phyloP scores from a whole-genome alignment of 2,113 vertebrate genomes.

The Pteruthius melanotis region DNA sequence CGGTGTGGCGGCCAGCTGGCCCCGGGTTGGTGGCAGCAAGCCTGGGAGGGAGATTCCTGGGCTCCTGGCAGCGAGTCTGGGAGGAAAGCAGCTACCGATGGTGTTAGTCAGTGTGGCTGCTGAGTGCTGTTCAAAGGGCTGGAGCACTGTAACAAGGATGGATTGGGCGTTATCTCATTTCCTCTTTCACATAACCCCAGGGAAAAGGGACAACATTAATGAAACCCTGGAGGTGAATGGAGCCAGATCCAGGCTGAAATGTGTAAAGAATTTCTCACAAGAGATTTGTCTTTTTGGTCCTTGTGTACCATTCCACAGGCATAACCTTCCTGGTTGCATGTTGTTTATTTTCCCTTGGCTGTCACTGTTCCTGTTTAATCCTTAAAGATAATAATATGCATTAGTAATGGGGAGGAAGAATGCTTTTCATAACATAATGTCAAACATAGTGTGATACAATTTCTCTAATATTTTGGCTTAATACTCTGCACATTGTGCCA shows the following conservation, averaged over 20 bases:
- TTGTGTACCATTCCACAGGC: not conserved
- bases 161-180: not conserved
- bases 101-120: not conserved
- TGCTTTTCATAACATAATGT: not conserved
- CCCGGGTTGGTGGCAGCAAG: not conserved
- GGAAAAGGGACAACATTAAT: not conserved
- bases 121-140: not conserved
- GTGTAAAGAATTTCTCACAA: not conserved
- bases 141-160: not conserved
- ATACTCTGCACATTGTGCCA: not conserved
- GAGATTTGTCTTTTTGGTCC: not conserved
- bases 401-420: not conserved
- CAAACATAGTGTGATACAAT: not conserved
- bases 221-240: not conserved
- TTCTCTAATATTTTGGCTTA: slow-evolving; percentile 1
- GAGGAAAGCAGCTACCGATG: not conserved
- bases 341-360: slow-evolving; percentile 20
- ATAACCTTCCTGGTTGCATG: not conserved
- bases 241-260: not conserved
- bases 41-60: slow-evolving; percentile 11
- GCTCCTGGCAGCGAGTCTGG: not conserved
- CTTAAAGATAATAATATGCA: not conserved
- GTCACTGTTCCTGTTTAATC: not conserved
- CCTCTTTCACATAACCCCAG: not conserved
- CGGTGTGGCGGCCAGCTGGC: not conserved